These are phyloP conservation scores for Noctua janthina DNA, from an alignment of 2,888 invertebrate genomes.

Conservation along the genomic window DNA sequence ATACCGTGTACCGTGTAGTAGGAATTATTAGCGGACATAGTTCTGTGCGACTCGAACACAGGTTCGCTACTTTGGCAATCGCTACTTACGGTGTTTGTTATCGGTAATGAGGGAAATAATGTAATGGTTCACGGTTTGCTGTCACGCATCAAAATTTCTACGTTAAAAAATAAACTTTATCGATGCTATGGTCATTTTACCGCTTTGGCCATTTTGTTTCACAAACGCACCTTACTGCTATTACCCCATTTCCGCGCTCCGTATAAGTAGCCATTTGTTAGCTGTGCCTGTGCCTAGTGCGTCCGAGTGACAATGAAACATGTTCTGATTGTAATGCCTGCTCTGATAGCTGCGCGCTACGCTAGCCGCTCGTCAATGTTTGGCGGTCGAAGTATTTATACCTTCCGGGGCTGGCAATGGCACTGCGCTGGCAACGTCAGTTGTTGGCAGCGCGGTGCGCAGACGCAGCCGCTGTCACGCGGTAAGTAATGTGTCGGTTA, in stretches of 20 bases:
- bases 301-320: slow-evolving; percentile 52
- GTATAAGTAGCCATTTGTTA: slow-evolving; percentile 7
- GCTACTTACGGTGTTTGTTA: slow-evolving; percentile 6
- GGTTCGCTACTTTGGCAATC: slow-evolving; percentile 2
- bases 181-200: neutral
- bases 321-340: slow-evolving; percentile 47
- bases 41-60: slow-evolving; percentile 8
- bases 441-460: slow-evolving; percentile 24
- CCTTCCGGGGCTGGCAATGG: slow-evolving; percentile 54
- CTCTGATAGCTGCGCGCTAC: slow-evolving; percentile 23
- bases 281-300: neutral
- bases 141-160: neutral
- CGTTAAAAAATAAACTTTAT: neutral
- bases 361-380: slow-evolving; percentile 45
- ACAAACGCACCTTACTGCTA: neutral
- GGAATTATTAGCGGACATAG: slow-evolving; percentile 3
- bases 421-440: slow-evolving; percentile 5
- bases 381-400: slow-evolving; percentile 56
- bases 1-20: neutral
- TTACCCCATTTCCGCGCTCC: slow-evolving; percentile 13
- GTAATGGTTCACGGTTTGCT: slow-evolving; percentile 7
- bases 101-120: slow-evolving; percentile 16
- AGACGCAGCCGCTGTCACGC: slow-evolving; percentile 26
- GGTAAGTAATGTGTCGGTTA: slow-evolving; percentile 42
- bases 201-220: neutral